Conservation (phyloP, 2,797 vertebrate species). For the Pangasius djambal region DNA sequence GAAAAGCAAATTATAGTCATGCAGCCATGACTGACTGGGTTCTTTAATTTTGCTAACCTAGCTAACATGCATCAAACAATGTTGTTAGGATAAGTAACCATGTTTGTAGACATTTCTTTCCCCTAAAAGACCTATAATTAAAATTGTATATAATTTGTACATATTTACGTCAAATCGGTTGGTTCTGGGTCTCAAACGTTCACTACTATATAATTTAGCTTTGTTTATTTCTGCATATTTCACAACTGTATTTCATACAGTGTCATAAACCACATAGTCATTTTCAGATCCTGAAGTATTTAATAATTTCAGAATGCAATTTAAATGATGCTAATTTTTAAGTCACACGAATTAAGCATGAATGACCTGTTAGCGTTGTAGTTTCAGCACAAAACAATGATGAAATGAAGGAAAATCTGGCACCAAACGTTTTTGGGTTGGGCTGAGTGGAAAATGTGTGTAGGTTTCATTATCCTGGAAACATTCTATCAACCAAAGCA, state of each 20-base stretch:
- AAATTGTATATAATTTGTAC: no score
- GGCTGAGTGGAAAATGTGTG: not conserved
- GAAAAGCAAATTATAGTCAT: not conserved
- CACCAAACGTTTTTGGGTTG: not conserved
- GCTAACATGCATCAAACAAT: not conserved
- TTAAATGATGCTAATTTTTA: not conserved
- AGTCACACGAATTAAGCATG: not conserved
- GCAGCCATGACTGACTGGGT: not conserved
- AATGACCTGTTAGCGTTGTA: not conserved
- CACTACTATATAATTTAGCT: not conserved
- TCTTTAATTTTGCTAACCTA: not conserved
- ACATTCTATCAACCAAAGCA: not conserved
- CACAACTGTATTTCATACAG: not conserved
- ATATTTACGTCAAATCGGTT: not conserved
- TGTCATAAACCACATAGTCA: not conserved
- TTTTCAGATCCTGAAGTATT: not conserved
- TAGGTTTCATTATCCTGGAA: not conserved
- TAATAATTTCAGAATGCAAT: not conserved
- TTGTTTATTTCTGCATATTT: not conserved
- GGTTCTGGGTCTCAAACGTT: not conserved
- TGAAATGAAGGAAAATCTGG: not conserved
- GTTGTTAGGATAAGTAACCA: no score
- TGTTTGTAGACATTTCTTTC: not conserved
- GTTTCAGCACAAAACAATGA: not conserved
- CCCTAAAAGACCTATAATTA: not conserved